A percentile compares a stretch with the other conserved stretches of the same genome.
Conservation (phyloP, 2,888 invertebrate genomes). For the Panzeria rudis region DNA sequence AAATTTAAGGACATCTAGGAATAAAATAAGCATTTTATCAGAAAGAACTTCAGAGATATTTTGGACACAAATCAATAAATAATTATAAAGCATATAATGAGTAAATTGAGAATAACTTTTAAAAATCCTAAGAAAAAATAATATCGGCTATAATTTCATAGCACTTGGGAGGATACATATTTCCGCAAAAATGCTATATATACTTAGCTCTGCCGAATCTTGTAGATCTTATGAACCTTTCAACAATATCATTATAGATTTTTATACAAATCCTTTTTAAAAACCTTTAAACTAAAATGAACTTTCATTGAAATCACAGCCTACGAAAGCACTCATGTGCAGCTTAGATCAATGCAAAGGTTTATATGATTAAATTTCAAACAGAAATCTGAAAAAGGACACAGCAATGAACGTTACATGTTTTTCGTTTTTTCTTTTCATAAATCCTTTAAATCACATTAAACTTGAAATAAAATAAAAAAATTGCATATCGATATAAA, state of each 20-base stretch:
- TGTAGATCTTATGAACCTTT: neutral
- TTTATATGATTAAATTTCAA: neutral
- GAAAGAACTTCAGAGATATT: neutral
- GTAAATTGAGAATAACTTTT: too few species aligned
- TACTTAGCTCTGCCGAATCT: too few species aligned
- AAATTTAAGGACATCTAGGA: neutral
- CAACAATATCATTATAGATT: neutral
- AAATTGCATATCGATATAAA: neutral
- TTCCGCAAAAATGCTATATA: too few species aligned
- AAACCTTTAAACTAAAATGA: neutral
- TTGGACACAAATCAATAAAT: neutral
- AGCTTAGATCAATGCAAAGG: neutral
- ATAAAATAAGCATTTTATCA: neutral
- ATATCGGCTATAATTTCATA: too few species aligned
- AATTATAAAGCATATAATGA: neutral
- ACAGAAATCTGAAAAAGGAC: constrained; percentile 2
- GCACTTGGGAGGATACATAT: too few species aligned
- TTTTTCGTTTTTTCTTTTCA: neutral
- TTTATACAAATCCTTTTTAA: neutral
- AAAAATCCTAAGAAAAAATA: too few species aligned
- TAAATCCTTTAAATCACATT: constrained; percentile 24
- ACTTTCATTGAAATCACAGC: neutral
- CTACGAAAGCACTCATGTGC: neutral
- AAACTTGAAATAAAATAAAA: constrained; percentile 44
- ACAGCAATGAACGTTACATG: constrained; percentile 11